Conservation (phyloP, 2,113 vertebrate species). For the Felis catus region DNA sequence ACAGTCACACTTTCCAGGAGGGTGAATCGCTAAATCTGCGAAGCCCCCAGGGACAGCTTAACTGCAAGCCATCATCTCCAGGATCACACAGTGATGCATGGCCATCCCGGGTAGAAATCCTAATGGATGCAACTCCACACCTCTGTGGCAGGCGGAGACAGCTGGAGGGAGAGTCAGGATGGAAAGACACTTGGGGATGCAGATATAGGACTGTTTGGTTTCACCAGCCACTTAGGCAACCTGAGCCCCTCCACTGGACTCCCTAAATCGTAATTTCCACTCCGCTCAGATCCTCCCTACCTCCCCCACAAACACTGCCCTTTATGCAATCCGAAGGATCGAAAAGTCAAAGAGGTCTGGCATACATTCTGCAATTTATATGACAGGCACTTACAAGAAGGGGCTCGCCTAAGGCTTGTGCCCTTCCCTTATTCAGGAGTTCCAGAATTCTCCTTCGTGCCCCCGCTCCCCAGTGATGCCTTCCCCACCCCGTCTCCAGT, state of each 20-base stretch:
- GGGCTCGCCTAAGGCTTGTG: neutral
- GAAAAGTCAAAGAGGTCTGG: neutral
- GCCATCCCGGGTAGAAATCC: neutral
- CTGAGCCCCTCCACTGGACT: neutral
- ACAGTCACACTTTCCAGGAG: constrained; percentile 37
- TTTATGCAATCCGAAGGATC: neutral
- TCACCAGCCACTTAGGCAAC: neutral
- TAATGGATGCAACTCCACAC: neutral
- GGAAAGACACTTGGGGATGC: neutral
- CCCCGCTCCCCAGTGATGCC: fast-evolving
- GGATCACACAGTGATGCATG: neutral
- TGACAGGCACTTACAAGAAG: neutral
- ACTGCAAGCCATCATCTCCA: neutral
- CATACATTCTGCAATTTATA: neutral
- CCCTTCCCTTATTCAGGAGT: neutral
- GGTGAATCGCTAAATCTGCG: neutral
- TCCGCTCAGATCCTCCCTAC: neutral
- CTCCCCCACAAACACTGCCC: neutral
- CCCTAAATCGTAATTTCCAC: neutral
- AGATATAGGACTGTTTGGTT: fast-evolving
- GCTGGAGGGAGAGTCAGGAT: neutral
- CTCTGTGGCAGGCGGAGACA: neutral
- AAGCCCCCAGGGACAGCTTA: constrained; percentile 40
- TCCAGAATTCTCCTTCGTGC: neutral
- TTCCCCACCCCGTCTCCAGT: neutral